Evolutionary conservation across 2,797 vertebrate genomes (phyloP).

Genomic region (Borostomias antarcticus): DNA sequence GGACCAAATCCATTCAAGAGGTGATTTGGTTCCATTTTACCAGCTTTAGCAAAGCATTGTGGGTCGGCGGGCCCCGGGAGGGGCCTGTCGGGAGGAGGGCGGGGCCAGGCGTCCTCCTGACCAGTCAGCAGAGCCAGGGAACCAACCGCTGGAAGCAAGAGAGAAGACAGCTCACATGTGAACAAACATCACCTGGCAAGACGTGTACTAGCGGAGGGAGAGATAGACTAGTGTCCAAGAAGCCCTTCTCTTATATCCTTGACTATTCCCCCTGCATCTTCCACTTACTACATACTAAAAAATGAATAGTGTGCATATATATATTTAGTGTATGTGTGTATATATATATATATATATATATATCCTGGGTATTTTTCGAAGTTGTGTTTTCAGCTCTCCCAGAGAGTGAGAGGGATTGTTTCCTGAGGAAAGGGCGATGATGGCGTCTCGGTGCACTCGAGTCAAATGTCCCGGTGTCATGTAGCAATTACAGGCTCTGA

Average conservation of each 20-base stretch:
- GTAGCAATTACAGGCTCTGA: slow-evolving; percentile 79
- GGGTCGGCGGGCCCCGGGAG: slow-evolving; percentile 59
- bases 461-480: slow-evolving; percentile 77
- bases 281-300: too few species aligned
- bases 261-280: too few species aligned
- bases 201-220: too few species aligned
- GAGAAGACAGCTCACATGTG: too few species aligned
- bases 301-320: too few species aligned
- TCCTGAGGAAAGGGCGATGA: slow-evolving; percentile 61
- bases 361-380: slow-evolving; percentile 51
- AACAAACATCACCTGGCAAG: too few species aligned
- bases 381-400: background rate
- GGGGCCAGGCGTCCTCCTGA: too few species aligned
- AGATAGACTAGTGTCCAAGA: too few species aligned
- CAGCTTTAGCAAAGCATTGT: slow-evolving; percentile 99
- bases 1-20: slow-evolving; percentile 99
- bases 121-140: background rate
- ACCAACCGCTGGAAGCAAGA: too few species aligned
- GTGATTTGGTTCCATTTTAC: slow-evolving; percentile 99
- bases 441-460: slow-evolving; percentile 72
- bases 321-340: slow-evolving; percentile 1
- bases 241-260: too few species aligned
- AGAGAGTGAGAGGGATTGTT: slow-evolving; percentile 65
- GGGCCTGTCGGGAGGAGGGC: too few species aligned
- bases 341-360: slow-evolving; percentile 35